Evolutionary conservation across 2,113 vertebrate genomes (phyloP).

Genomic region (Chlorocebus sabaeus): DNA sequence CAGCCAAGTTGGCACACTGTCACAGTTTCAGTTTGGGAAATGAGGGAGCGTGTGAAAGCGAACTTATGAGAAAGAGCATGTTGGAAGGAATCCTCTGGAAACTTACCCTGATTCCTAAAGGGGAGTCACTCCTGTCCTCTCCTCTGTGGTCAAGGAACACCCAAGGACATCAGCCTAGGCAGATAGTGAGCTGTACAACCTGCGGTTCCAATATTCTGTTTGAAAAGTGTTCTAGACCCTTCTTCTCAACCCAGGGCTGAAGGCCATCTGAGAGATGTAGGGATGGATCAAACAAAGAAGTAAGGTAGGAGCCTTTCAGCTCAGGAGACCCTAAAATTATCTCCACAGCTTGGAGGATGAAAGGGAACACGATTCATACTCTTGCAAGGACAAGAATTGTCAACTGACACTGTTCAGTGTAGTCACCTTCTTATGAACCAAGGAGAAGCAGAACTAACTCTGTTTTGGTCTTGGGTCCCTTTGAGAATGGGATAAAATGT

Average conservation of each 20-base stretch:
- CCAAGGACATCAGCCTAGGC: background rate
- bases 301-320: background rate
- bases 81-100: background rate
- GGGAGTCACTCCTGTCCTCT: background rate
- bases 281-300: background rate
- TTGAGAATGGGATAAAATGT: background rate
- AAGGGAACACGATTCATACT: background rate
- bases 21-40: background rate
- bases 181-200: background rate
- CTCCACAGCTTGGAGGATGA: background rate
- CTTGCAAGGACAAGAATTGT: background rate
- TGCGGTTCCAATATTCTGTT: background rate
- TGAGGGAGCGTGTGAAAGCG: background rate
- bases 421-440: background rate
- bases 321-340: background rate
- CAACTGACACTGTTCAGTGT: background rate
- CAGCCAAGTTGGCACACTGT: background rate
- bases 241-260: background rate
- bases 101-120: background rate
- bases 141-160: background rate
- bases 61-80: background rate
- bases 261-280: background rate
- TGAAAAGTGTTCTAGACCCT: background rate
- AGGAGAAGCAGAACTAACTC: background rate
- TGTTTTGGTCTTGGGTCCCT: background rate